phyloP scores from a whole-genome alignment of 2,113 vertebrate genomes.

The Cheilinus undulatus region DNA sequence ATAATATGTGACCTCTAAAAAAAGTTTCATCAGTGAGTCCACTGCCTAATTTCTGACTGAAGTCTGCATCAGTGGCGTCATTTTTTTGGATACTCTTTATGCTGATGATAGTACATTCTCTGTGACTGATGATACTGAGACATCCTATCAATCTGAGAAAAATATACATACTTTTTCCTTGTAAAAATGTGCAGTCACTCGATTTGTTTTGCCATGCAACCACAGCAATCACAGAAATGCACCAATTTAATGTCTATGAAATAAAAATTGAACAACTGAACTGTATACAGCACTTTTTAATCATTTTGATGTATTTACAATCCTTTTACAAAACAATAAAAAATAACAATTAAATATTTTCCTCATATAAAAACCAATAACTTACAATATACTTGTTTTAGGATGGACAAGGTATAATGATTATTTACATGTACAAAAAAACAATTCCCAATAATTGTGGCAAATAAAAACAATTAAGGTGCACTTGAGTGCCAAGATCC shows the following conservation, averaged over 20 bases:
- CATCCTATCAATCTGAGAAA: background rate
- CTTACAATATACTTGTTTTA: slow-evolving; percentile 71
- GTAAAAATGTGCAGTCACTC: slow-evolving; percentile 6
- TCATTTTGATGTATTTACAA: slow-evolving; percentile 54
- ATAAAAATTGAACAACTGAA: slow-evolving; percentile 41
- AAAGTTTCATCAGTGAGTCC: slow-evolving; percentile 60
- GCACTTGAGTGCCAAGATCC: slow-evolving; percentile 70
- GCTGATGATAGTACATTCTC: slow-evolving; percentile 11
- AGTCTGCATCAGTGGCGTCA: slow-evolving; percentile 4
- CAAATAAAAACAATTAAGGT: slow-evolving; percentile 80
- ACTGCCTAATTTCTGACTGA: slow-evolving; percentile 19
- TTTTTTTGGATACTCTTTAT: slow-evolving; percentile 3
- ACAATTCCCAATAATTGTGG: slow-evolving; percentile 61
- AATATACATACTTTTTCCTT: slow-evolving; percentile 1
- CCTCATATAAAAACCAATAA: slow-evolving; percentile 80
- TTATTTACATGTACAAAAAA: slow-evolving; percentile 73
- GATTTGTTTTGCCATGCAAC: slow-evolving; percentile 30
- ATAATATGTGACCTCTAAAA: no score
- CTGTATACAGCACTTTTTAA: slow-evolving; percentile 37
- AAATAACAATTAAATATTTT: slow-evolving; percentile 69
- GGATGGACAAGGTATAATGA: slow-evolving; percentile 62
- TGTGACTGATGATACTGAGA: background rate
- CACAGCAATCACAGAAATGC: slow-evolving; percentile 46
- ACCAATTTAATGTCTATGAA: slow-evolving; percentile 14
- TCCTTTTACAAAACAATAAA: slow-evolving; percentile 67